Percentiles rank a stretch among this genome's conserved stretches.
phyloP scores from a whole-genome alignment of 2,113 vertebrate genomes.

The Okapia johnstoni region DNA sequence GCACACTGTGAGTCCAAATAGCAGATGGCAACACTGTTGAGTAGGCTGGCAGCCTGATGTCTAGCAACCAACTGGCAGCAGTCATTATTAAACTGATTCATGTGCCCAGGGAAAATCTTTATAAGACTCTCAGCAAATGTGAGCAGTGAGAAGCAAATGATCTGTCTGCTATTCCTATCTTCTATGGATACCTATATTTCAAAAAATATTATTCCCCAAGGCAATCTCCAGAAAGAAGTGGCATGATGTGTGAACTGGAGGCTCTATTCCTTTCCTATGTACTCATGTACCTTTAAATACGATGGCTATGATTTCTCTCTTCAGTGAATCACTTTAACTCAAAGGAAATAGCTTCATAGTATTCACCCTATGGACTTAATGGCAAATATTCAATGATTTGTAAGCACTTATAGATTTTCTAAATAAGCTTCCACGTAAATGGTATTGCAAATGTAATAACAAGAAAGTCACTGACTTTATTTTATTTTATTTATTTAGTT shows the following conservation, averaged over 20 bases:
- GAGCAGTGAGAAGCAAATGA: conserved; percentile 44
- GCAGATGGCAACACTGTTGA: conserved; percentile 70
- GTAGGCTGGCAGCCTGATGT: conserved; percentile 69
- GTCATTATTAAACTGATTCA: conserved; percentile 73
- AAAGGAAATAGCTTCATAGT: conserved; percentile 2
- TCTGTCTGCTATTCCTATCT: neutral
- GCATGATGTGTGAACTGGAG: neutral
- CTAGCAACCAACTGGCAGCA: conserved; percentile 73
- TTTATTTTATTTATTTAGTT: neutral
- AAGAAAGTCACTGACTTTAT: neutral
- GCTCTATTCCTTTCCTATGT: neutral
- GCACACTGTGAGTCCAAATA: conserved; percentile 71
- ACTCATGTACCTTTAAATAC: conserved; percentile 1
- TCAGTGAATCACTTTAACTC: conserved; percentile 31
- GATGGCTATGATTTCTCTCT: conserved; percentile 37
- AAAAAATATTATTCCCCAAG: conserved; percentile 21
- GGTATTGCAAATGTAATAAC: neutral
- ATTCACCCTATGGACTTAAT: neutral
- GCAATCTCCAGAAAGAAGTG: neutral
- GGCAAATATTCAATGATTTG: conserved; percentile 3
- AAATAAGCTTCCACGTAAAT: neutral
- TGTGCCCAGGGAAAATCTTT: conserved; percentile 61
- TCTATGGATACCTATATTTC: conserved; percentile 4
- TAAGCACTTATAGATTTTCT: neutral
- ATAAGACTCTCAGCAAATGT: conserved; percentile 41